These are phyloP conservation scores for Trilocha varians DNA, from an alignment of 2,888 invertebrate genomes.

Conservation along the genomic window DNA sequence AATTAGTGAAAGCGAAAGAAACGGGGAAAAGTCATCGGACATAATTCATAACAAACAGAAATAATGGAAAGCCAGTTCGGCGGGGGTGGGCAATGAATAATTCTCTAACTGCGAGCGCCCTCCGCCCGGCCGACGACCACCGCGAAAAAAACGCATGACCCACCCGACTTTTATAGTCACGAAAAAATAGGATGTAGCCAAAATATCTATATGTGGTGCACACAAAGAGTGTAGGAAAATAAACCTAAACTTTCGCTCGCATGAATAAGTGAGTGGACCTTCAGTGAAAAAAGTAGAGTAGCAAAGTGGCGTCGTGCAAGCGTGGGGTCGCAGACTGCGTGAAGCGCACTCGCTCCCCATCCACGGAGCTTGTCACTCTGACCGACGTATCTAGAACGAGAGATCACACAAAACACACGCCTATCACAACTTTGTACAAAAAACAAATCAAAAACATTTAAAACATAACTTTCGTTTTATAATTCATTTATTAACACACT, in stretches of 20 bases:
- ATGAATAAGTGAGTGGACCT: conserved; percentile 70
- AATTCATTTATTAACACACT: too few relatives aligned
- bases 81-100: conserved; percentile 72
- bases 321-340: conserved; percentile 16
- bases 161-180: conserved; percentile 68
- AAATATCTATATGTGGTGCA: conserved; percentile 68
- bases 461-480: too few relatives aligned
- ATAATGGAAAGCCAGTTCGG: conserved; percentile 70
- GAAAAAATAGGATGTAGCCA: conserved; percentile 68
- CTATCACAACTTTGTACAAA: conserved; percentile 14
- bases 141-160: conserved; percentile 68
- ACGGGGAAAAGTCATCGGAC: conserved; percentile 67
- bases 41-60: conserved; percentile 73
- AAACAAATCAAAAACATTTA: too few relatives aligned
- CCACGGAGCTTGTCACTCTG: neutral
- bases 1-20: conserved; percentile 69
- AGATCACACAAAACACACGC: conserved; percentile 2
- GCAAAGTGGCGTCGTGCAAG: conserved; percentile 33
- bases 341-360: conserved; percentile 3
- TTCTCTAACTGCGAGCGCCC: conserved; percentile 71
- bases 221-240: conserved; percentile 52
- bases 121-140: conserved; percentile 45
- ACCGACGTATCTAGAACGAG: neutral
- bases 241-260: conserved; percentile 66
- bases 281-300: conserved; percentile 62